phyloP scores from a whole-genome alignment of 2,888 invertebrate genomes.

The Tillus elongatus region DNA sequence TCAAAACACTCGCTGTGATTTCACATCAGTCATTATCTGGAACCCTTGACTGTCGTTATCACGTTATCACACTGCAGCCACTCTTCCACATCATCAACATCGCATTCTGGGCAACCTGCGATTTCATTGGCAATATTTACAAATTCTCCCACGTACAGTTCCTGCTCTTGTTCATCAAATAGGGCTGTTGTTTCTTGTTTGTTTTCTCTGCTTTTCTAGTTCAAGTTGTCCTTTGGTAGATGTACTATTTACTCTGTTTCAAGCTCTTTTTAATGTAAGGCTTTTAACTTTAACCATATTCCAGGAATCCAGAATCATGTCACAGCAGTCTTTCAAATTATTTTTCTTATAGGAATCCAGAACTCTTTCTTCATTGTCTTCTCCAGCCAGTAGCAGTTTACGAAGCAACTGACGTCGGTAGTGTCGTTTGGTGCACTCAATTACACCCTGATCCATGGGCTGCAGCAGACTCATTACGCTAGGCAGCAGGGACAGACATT shows the following conservation, averaged over 20 bases:
- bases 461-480: conserved; percentile 22
- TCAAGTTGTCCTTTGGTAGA: not conserved
- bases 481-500: conserved; percentile 11
- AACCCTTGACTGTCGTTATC: conserved; percentile 13
- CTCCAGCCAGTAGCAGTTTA: conserved; percentile 4
- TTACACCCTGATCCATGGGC: conserved; percentile 28
- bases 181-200: not conserved
- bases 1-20: conserved; percentile 12
- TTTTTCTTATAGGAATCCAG: conserved; percentile 2
- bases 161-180: not conserved
- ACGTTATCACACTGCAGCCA: conserved; percentile 19
- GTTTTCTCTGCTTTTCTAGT: not conserved
- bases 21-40: conserved; percentile 18
- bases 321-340: conserved; percentile 17
- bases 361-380: conserved; percentile 1
- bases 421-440: no score
- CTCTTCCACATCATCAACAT: conserved; percentile 17
- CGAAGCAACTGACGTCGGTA: conserved; percentile 6
- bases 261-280: not conserved
- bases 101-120: conserved; percentile 10
- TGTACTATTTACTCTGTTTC: not conserved
- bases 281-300: conserved; percentile 1
- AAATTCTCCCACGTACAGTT: not conserved
- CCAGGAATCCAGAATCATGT: conserved; percentile 8
- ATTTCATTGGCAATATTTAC: not conserved